Percentiles rank a stretch among this genome's conserved stretches.
phyloP scores from a whole-genome alignment of 1,140 invertebrate genomes.

The Lepidurus arcticus region DNA sequence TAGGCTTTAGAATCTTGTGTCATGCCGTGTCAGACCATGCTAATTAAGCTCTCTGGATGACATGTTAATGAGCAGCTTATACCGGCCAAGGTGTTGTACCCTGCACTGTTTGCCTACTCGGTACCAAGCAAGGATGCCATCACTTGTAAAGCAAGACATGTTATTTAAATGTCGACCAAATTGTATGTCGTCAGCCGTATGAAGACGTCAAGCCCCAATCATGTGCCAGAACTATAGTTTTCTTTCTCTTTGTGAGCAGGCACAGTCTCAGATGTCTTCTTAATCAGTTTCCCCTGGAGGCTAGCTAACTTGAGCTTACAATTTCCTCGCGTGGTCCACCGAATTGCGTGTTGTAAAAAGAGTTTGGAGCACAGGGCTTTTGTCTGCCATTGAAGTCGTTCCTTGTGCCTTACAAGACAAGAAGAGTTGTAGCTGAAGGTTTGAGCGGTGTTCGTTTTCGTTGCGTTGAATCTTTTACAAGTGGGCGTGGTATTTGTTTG shows the following conservation, averaged over 20 bases:
- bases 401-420: not conserved
- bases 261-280: not conserved
- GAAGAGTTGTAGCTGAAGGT: not conserved
- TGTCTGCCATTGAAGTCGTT: not conserved
- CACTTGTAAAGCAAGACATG: constrained; percentile 6
- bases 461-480: not conserved
- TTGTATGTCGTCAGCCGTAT: not conserved
- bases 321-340: not conserved
- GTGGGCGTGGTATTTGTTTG: not conserved
- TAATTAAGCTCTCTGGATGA: constrained; percentile 19
- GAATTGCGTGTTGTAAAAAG: not conserved
- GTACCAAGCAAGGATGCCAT: not conserved
- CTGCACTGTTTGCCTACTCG: constrained; percentile 3
- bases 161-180: constrained; percentile 7
- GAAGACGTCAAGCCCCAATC: not conserved
- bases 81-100: constrained; percentile 17
- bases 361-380: not conserved
- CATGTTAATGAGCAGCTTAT: constrained; percentile 22
- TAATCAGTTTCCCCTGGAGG: constrained; percentile 12
- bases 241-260: not conserved
- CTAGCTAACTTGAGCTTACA: too few species aligned
- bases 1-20: constrained; percentile 16
- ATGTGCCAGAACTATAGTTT: not conserved
- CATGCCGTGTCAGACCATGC: constrained; percentile 20
- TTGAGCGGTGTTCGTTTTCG: not conserved